phyloP scores from a whole-genome alignment of 2,113 vertebrate genomes.

The Riparia riparia region DNA sequence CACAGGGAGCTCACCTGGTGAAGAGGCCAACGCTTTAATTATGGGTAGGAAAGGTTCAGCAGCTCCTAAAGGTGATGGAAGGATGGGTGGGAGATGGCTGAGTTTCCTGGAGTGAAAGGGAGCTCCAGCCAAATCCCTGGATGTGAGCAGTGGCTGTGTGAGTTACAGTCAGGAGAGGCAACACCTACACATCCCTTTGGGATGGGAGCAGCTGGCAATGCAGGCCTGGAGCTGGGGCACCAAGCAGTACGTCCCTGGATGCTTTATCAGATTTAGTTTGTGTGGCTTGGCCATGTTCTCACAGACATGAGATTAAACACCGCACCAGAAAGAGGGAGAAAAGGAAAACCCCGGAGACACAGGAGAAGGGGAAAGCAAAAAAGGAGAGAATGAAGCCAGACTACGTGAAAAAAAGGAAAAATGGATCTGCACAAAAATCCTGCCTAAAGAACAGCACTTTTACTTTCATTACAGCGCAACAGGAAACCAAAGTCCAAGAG shows the following conservation, averaged over 20 bases:
- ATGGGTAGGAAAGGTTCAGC: background rate
- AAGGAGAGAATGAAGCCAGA: background rate
- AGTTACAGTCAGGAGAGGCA: background rate
- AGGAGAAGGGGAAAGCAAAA: background rate
- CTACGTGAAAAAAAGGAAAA: background rate
- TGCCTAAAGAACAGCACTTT: background rate
- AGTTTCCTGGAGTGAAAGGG: background rate
- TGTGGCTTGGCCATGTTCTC: rapidly evolving
- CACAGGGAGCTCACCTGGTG: background rate
- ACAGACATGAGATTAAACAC: rapidly evolving
- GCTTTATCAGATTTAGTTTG: background rate
- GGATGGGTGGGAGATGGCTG: background rate
- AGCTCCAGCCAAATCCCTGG: background rate
- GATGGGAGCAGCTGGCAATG: background rate
- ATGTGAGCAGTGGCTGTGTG: background rate
- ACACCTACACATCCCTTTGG: background rate
- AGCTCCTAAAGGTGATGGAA: background rate
- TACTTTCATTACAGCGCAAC: background rate
- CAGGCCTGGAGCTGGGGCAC: background rate
- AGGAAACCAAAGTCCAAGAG: background rate
- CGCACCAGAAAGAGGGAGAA: background rate
- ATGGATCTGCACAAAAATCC: background rate
- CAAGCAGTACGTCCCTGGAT: rapidly evolving
- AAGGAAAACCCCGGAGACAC: background rate
- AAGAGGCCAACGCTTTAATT: background rate